Evolutionary conservation across 2,797 vertebrate species (phyloP), one percentile per base, ranked within the genome.

Genomic region (Hylomyscus alleni): DNA sequence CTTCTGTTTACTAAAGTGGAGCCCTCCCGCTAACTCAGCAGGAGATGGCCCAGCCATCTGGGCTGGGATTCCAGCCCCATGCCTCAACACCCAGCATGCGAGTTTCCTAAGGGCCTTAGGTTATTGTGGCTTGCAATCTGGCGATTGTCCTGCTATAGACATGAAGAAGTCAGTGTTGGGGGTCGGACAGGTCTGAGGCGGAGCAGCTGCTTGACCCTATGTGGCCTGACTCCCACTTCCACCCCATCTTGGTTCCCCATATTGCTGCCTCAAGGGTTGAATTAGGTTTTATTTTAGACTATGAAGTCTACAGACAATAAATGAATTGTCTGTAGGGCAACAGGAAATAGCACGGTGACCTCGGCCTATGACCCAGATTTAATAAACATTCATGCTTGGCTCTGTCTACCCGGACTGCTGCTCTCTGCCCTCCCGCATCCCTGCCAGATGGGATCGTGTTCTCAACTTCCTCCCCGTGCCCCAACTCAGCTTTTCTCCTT

Each of bases 51-150:
- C 56, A 37, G 31, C 12, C 81, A 10, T 4, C 52, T 8, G 54
- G 80, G 29, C 22, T n/a, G 56, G 24, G 89, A 58, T 14, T 17
- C 47, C 52, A 50, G 29, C 54, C 19, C 6, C 0, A 22, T 54
- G 29, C 69, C 62, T 50, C 13, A 7, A 20, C n/a, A 1, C 50
- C 2, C 0, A 10, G 14, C 72, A 22, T 0, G 17, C n/a, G 15
- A 44, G 26, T 34, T 44, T 22, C 67, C 17, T 73, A 40, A 88
- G 4, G 67, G n/a, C 9, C 19, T 12, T 22, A 62, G 1, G 47
- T 40, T 60, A 2, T 12, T 29, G 40, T 8, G 69, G 24, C 52
- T 82, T 37, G 6, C 73, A 44, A 75, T 75, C 14, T 44, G 34
- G 0, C 14, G 34, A 15, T 2, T 11, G 3, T 37, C 47, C 22